Evolutionary conservation across 2,888 invertebrate genomes (phyloP).

Genomic region (Limenitis camilla): DNA sequence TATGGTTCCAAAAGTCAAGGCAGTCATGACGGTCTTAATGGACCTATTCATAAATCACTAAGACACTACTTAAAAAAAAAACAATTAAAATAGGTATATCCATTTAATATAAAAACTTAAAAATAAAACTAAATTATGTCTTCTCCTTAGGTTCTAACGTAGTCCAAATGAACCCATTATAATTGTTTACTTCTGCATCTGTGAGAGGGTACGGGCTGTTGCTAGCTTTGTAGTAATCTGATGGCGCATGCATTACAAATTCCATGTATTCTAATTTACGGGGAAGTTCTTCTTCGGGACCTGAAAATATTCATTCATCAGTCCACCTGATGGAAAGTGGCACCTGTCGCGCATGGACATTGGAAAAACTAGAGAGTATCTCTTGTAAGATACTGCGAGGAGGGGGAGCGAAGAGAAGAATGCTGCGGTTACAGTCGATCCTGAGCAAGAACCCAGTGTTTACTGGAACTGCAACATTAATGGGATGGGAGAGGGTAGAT

Average conservation of each 20-base stretch:
- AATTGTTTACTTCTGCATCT: slow-evolving; percentile 60
- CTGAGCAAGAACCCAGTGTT: too few species aligned
- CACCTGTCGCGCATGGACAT: too few species aligned
- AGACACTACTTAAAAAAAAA: too few species aligned
- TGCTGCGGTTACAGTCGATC: too few species aligned
- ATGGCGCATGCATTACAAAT: slow-evolving; percentile 95
- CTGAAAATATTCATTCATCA: slow-evolving; percentile 57
- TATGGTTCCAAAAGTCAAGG: too few species aligned
- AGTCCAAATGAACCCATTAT: slow-evolving; percentile 79
- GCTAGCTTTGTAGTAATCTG: slow-evolving; percentile 88
- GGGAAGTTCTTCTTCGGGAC: slow-evolving; percentile 93
- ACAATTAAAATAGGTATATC: not conserved
- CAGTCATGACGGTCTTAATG: too few species aligned
- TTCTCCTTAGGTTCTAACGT: slow-evolving; percentile 68
- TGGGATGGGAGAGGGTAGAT: too few species aligned
- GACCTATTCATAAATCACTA: not conserved
- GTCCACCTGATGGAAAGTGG: too few species aligned
- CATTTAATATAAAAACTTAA: slow-evolving; percentile 4
- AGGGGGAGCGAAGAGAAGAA: too few species aligned
- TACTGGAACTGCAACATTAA: too few species aligned
- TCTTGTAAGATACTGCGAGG: too few species aligned
- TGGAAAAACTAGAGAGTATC: too few species aligned
- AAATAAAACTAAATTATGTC: slow-evolving; percentile 29
- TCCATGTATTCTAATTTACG: slow-evolving; percentile 90
- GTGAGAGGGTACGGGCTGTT: slow-evolving; percentile 83